Percentiles rank a stretch among this genome's conserved stretches.
Evolutionary conservation across 2,888 invertebrate genomes (phyloP).

Genomic region (Cataglyphis livida): DNA sequence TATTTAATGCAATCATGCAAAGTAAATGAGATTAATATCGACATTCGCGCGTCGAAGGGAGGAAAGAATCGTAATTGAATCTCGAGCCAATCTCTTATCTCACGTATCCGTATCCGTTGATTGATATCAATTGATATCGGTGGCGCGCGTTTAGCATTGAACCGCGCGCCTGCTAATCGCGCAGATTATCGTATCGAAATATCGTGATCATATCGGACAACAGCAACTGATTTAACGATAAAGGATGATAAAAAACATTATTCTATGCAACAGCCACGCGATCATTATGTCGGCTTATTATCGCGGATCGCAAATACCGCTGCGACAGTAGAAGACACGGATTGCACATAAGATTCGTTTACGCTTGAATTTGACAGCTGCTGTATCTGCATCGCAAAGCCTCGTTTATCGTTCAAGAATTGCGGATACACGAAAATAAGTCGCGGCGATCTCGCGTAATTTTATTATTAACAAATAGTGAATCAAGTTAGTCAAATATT

Average conservation of each 20-base stretch:
- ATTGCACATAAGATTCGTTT: not conserved
- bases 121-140: not conserved
- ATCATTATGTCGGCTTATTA: not conserved
- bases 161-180: not conserved
- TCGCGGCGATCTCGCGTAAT: not conserved
- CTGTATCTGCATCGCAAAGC: not conserved
- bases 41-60: not conserved
- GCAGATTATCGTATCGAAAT: not conserved
- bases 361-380: not conserved
- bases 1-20: not conserved
- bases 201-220: not conserved
- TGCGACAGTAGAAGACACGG: not conserved
- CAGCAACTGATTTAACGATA: not conserved
- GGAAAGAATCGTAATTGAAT: not conserved
- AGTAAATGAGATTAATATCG: not conserved
- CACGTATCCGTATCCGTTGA: not conserved
- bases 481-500: not conserved
- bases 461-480: not conserved
- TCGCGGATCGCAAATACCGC: not conserved
- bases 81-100: not conserved
- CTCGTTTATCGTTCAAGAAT: not conserved
- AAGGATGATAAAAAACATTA: not conserved
- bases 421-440: not conserved
- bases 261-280: not conserved
- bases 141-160: not conserved